Evolutionary conservation across 2,113 vertebrate species (phyloP), one percentile per base, ranked within the genome.

Genomic region (Fregetta grallaria): DNA sequence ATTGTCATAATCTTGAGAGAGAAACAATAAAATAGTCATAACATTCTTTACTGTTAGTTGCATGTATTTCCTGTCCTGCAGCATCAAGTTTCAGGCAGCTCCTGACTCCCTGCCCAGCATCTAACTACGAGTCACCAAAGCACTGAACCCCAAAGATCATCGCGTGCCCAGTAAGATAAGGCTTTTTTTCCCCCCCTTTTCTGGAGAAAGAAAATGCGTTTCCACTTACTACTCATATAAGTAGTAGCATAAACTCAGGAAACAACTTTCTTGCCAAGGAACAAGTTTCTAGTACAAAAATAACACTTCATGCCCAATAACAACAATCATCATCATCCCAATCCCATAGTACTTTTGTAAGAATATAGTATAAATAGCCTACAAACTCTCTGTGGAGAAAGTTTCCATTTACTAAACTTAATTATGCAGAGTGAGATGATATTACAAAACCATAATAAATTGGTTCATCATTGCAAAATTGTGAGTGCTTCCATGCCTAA

Each of bases 1-100:
- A 17, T 99, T 99, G 96, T 99, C 99, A 61, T 98, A 98, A 96
- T 99, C 99, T 99, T 95, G 71, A 92, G 71, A 90, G 68, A 93
- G 82, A 90, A 65, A 68, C 30, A 95, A 75, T 32, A 50, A 83
- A 68, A 49, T 56, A 86, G 90, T 92, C 83, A 26, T 66, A 71
- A 65, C 9, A 18, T 16, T 14, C 78, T 42, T 32, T 23, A 30
- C n/a, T 40, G 44, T 34, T 13, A 49, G 20, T 14, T 58, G 32
- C 29, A 59, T 6, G 5, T 11, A 49, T 3, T 65, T 15, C 53
- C 11, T 52, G 9, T 23, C 65, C 17, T 5, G 36, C 11, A 7
- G 67, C 8, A 47, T 38, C 27, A 50, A 19, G 44, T 38, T 83
- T 66, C 77, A 89, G 44, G 34, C 63, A 74, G 61, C 7, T 78